Conservation (phyloP, 2,797 vertebrate species). For the Rachycentron canadum region DNA sequence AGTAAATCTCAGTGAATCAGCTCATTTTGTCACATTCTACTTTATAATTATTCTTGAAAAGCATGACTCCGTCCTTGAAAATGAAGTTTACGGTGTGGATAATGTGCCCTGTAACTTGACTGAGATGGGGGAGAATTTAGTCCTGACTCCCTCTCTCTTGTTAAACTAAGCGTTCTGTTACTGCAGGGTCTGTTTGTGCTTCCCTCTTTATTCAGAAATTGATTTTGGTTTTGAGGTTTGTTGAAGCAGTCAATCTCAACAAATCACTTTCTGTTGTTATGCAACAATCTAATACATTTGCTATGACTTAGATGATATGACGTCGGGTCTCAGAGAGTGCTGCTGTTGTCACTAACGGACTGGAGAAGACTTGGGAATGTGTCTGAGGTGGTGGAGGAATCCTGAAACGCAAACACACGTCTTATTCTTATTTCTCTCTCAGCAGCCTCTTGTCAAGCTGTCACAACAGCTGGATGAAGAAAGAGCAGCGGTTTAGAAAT, state of each 20-base stretch:
- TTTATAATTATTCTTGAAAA: neutral
- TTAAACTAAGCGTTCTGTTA: neutral
- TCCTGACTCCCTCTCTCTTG: neutral
- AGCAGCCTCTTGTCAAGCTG: constrained; percentile 12
- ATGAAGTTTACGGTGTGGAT: neutral
- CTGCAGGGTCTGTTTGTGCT: neutral
- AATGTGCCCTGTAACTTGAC: neutral
- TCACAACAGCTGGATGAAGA: constrained; percentile 21
- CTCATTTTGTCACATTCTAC: constrained; percentile 6
- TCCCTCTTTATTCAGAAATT: neutral
- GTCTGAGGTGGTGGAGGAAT: constrained; percentile 37
- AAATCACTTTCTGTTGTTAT: neutral
- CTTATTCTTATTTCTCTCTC: neutral
- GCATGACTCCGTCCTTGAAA: neutral
- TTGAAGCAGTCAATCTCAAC: neutral
- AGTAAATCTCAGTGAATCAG: neutral
- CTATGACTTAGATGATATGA: neutral
- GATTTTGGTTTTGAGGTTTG: neutral
- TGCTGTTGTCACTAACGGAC: neutral
- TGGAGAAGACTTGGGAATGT: constrained; percentile 29
- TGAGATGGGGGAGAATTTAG: neutral
- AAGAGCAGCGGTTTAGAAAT: constrained; percentile 4
- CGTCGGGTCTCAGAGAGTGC: neutral
- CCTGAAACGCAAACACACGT: constrained; percentile 3
- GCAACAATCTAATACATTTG: neutral